These are phyloP conservation scores for Barypeithes pellucidus DNA, from an alignment of 2,888 invertebrate species.

Conservation along the genomic window DNA sequence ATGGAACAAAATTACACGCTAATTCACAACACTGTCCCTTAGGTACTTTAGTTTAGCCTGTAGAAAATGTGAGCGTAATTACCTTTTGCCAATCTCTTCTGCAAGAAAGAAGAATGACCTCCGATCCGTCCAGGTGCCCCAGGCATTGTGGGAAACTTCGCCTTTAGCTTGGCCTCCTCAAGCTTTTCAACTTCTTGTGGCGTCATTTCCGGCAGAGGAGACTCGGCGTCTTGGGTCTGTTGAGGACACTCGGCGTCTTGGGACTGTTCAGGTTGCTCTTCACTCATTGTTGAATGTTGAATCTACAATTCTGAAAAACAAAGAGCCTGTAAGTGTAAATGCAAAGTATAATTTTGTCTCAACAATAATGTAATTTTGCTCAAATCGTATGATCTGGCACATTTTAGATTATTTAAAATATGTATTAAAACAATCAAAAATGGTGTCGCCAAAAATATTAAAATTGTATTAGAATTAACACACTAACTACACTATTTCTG, in stretches of 20 bases:
- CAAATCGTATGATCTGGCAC: too few species aligned
- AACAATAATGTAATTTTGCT: too few species aligned
- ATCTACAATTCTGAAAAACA: not conserved
- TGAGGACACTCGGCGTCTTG: constrained; percentile 36
- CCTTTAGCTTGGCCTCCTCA: constrained; percentile 94
- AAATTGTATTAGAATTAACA: too few species aligned
- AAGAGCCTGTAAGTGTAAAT: too few species aligned
- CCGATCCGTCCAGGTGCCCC: constrained; percentile 70
- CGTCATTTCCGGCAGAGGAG: constrained; percentile 66
- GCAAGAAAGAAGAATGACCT: constrained; percentile 93
- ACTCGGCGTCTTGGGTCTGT: constrained; percentile 33
- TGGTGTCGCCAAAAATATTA: too few species aligned
- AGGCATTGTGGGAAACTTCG: constrained; percentile 81
- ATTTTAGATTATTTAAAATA: too few species aligned
- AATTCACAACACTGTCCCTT: too few species aligned
- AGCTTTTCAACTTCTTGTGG: constrained; percentile 86
- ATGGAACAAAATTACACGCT: too few species aligned
- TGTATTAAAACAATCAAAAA: too few species aligned
- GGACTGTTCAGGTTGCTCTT: constrained; percentile 53
- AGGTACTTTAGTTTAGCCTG: not conserved
- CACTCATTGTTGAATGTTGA: constrained; percentile 54
- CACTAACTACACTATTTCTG: too few species aligned
- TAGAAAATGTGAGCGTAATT: too few species aligned
- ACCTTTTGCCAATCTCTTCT: constrained; percentile 93
- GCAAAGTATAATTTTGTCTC: too few species aligned